Evolutionary conservation across 2,113 vertebrate genomes (phyloP).

Genomic region (Polypterus senegalus): DNA sequence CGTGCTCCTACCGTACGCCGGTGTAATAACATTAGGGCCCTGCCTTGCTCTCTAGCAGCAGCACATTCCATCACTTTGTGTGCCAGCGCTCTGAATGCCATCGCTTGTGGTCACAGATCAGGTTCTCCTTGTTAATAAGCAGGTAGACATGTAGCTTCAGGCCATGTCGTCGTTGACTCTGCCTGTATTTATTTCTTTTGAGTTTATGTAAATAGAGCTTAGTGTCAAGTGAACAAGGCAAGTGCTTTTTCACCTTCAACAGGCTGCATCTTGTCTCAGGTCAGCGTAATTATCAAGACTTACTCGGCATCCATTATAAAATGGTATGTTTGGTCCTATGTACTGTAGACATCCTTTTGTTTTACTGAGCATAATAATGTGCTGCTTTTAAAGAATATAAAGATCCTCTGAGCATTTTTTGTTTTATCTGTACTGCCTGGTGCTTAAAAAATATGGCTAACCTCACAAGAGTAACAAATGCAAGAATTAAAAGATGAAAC

Average conservation of each 20-base stretch:
- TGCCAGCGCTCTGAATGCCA: slow-evolving; percentile 2
- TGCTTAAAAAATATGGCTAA: too few species aligned
- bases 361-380: too few species aligned
- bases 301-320: too few species aligned
- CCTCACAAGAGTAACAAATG: too few species aligned
- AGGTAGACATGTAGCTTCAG: not conserved
- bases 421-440: too few species aligned
- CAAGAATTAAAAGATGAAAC: too few species aligned
- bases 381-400: too few species aligned
- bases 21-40: not conserved
- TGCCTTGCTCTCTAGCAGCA: slow-evolving; percentile 6
- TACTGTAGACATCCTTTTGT: too few species aligned
- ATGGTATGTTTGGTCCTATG: too few species aligned
- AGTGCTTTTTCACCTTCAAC: not conserved
- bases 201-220: not conserved
- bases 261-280: slow-evolving; percentile 1
- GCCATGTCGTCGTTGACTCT: not conserved
- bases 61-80: slow-evolving; percentile 37
- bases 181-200: not conserved
- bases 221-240: not conserved
- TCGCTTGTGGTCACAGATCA: slow-evolving; percentile 1
- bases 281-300: not conserved
- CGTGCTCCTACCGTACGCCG: not conserved
- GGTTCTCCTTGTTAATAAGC: slow-evolving; percentile 1
- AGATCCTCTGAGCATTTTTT: too few species aligned